These are phyloP conservation scores for Caenorhabditis sp. DNA, from an alignment of 2,888 invertebrate species.

Conservation along the genomic window DNA sequence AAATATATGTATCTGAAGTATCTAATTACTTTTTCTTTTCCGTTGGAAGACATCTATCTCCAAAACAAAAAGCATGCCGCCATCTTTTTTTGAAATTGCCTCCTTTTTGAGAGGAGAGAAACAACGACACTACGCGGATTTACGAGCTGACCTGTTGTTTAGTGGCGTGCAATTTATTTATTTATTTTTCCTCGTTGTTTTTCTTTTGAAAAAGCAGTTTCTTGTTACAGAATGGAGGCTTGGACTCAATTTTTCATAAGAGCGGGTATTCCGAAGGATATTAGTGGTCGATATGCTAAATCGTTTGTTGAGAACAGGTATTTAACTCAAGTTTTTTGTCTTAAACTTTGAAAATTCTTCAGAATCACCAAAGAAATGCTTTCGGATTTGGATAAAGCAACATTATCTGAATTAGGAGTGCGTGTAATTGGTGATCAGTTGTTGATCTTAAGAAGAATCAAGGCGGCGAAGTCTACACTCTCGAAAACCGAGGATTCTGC, in stretches of 20 bases:
- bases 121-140: not conserved
- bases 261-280: constrained; percentile 50
- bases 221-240: constrained; percentile 23
- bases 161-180: not conserved
- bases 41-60: not conserved
- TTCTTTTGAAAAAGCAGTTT: not conserved
- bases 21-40: not conserved
- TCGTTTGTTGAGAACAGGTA: constrained; percentile 41
- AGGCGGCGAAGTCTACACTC: constrained; percentile 19
- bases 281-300: constrained; percentile 39
- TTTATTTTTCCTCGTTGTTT: not conserved
- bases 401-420: constrained; percentile 53
- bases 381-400: constrained; percentile 54
- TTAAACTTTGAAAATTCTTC: constrained; percentile 1
- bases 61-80: not conserved
- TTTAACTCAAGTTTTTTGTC: not conserved
- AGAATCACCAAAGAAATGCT: constrained; percentile 56
- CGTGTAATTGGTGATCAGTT: constrained; percentile 58
- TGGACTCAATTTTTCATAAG: constrained; percentile 46
- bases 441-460: constrained; percentile 36
- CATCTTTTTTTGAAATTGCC: not conserved
- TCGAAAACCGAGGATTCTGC: constrained; percentile 3
- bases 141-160: not conserved
- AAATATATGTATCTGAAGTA: not conserved
- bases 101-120: not conserved